phyloP scores from a whole-genome alignment of 37 sponge, comb jelly and placozoan genomes.

The Beroe forskalii region DNA sequence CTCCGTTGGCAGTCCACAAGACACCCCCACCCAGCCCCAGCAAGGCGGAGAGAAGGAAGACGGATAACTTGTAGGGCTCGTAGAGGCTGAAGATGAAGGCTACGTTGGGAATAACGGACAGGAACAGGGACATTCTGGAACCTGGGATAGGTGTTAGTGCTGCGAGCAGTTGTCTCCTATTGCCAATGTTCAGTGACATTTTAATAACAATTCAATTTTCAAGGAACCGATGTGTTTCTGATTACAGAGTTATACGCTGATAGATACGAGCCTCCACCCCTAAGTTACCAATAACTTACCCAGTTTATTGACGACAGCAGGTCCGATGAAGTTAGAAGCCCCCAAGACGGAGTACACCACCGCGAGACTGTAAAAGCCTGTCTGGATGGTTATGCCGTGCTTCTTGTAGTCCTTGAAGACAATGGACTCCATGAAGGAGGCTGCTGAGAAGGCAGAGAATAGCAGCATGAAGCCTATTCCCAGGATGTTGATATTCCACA shows the following conservation, averaged over 20 bases:
- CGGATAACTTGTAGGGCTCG: constrained; percentile 18
- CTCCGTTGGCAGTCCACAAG: constrained; percentile 8
- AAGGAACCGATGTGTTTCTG: no score
- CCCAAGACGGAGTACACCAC: not conserved
- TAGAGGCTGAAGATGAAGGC: constrained; percentile 2
- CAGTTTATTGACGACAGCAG: constrained; percentile 33
- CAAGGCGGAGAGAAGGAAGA: not conserved
- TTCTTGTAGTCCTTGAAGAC: constrained; percentile 32
- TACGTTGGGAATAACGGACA: constrained; percentile 2
- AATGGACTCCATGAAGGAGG: constrained; percentile 20
- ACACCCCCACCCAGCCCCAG: constrained; percentile 3
- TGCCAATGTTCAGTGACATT: no score
- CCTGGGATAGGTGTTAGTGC: not conserved
- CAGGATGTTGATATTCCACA: constrained; percentile 39
- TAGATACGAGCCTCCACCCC: no score
- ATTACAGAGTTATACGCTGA: no score
- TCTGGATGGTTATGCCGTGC: constrained; percentile 27
- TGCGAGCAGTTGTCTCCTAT: not conserved
- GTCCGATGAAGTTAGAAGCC: not conserved
- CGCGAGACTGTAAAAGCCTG: constrained; percentile 41
- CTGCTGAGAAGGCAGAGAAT: constrained; percentile 25
- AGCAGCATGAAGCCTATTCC: constrained; percentile 28
- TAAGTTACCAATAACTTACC: not conserved
- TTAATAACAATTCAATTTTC: no score
- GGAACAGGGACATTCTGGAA: not conserved